Percentiles rank a stretch among this genome's conserved stretches.
phyloP scores from a whole-genome alignment of 2,888 invertebrate species.

The Rhagium mordax region DNA sequence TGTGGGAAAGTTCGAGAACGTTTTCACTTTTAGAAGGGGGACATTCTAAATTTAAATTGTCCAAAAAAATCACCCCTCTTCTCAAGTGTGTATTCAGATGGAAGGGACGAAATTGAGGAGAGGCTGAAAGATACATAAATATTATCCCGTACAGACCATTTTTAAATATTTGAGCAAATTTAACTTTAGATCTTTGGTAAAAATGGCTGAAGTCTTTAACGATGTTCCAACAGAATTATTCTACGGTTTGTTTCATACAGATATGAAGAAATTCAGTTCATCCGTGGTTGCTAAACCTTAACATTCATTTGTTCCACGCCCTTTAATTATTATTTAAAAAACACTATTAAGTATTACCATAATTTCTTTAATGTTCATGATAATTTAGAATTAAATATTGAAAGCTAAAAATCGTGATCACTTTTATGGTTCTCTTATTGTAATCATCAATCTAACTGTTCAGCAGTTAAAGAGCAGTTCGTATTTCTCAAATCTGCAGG shows the following conservation, averaged over 20 bases:
- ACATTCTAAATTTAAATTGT: constrained; percentile 50
- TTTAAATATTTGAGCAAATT: neutral
- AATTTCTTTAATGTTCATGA: too few species aligned
- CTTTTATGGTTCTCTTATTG: neutral
- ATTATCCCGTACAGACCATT: neutral
- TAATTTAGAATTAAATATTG: neutral
- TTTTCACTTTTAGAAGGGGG: constrained; percentile 56
- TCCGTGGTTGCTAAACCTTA: too few species aligned
- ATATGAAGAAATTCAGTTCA: too few species aligned
- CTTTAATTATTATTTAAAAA: too few species aligned
- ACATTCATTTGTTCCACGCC: too few species aligned
- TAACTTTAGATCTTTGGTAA: too few species aligned
- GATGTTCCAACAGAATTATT: too few species aligned
- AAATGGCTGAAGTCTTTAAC: too few species aligned
- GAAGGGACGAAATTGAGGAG: constrained; percentile 9
- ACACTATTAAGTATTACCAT: too few species aligned
- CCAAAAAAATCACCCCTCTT: constrained; percentile 55
- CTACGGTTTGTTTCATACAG: too few species aligned
- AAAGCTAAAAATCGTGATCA: constrained; percentile 10
- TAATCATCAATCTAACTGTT: constrained; percentile 6
- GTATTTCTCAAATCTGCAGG: constrained; percentile 40
- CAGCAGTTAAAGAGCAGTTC: constrained; percentile 24
- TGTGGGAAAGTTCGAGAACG: constrained; percentile 62
- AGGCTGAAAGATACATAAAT: constrained; percentile 12
- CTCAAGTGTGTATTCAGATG: constrained; percentile 21